Evolutionary conservation across 2,797 vertebrate species (phyloP).

Genomic region (Sebastes hubbsi): DNA sequence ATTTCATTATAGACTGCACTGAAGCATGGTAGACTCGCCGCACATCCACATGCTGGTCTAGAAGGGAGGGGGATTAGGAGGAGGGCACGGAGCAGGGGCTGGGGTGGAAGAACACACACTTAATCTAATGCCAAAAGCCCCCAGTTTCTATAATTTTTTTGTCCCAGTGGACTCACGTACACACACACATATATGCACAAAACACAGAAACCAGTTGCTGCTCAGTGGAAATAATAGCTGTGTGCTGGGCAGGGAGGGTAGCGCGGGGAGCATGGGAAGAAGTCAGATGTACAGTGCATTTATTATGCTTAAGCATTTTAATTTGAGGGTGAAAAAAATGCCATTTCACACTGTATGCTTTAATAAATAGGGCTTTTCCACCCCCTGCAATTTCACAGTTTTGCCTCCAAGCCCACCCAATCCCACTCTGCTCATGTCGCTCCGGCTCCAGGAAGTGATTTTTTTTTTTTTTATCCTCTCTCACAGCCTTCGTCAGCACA

Average conservation of each 20-base stretch:
- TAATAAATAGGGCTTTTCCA: slow-evolving; percentile 88
- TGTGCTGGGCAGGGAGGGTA: slow-evolving; percentile 59
- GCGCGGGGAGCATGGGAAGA: slow-evolving; percentile 68
- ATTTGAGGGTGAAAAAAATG: slow-evolving; percentile 79
- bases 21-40: slow-evolving; percentile 91
- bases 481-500: slow-evolving; percentile 69
- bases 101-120: slow-evolving; percentile 80
- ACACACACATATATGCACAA: slow-evolving; percentile 51
- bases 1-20: slow-evolving; percentile 99
- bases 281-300: slow-evolving; percentile 83
- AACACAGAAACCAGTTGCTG: slow-evolving; percentile 75
- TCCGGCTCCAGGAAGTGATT: slow-evolving; percentile 76
- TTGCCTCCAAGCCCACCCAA: slow-evolving; percentile 82
- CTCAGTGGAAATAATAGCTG: slow-evolving; percentile 70
- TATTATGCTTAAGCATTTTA: slow-evolving; percentile 89
- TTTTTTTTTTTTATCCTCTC: slow-evolving; percentile 83
- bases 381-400: slow-evolving; percentile 87
- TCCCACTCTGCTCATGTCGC: slow-evolving; percentile 70
- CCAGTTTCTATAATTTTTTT: slow-evolving; percentile 79
- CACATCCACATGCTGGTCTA: slow-evolving; percentile 73
- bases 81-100: slow-evolving; percentile 78
- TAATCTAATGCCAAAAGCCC: slow-evolving; percentile 83
- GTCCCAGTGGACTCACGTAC: slow-evolving; percentile 64
- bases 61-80: slow-evolving; percentile 78
- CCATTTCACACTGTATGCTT: slow-evolving; percentile 90